Percentiles rank a stretch among this genome's conserved stretches.
phyloP scores from a whole-genome alignment of 2,797 vertebrate species.

The Bovichtus diacanthus region DNA sequence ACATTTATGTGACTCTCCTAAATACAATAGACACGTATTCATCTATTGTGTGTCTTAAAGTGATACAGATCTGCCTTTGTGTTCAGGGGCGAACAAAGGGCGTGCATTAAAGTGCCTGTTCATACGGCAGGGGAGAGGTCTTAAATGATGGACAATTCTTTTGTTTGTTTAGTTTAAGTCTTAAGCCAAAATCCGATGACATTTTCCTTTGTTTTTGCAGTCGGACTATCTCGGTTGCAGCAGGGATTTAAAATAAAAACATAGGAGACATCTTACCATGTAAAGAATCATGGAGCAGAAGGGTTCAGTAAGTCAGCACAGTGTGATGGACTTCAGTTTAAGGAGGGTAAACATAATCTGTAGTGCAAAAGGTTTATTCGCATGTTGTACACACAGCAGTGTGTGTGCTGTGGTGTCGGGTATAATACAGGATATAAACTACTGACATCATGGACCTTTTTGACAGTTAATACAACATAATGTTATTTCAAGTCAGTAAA shows the following conservation, averaged over 20 bases:
- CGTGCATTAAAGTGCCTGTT: constrained; percentile 28
- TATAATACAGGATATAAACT: background rate
- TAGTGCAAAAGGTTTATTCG: background rate
- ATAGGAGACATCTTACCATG: background rate
- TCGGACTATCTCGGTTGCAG: background rate
- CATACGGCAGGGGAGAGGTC: background rate
- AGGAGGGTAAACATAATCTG: background rate
- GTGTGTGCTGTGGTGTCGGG: background rate
- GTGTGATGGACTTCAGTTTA: constrained; percentile 1
- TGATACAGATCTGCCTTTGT: constrained; percentile 59
- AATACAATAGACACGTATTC: constrained; percentile 26
- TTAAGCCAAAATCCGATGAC: background rate
- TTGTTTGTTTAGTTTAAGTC: constrained; percentile 22
- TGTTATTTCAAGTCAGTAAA: constrained; percentile 11
- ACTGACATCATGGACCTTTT: background rate
- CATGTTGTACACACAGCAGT: background rate
- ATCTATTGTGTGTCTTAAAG: constrained; percentile 40
- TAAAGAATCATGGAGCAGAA: constrained; percentile 33
- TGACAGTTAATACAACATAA: background rate
- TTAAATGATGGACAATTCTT: constrained; percentile 23
- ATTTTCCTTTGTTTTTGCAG: constrained; percentile 23
- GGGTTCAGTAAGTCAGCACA: constrained; percentile 17
- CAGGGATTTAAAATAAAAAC: constrained; percentile 18
- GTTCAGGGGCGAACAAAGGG: constrained; percentile 61
- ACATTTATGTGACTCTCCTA: constrained; percentile 51